Evolutionary conservation across 2,113 vertebrate genomes (phyloP).

Genomic region (Gallinago jamesoni): DNA sequence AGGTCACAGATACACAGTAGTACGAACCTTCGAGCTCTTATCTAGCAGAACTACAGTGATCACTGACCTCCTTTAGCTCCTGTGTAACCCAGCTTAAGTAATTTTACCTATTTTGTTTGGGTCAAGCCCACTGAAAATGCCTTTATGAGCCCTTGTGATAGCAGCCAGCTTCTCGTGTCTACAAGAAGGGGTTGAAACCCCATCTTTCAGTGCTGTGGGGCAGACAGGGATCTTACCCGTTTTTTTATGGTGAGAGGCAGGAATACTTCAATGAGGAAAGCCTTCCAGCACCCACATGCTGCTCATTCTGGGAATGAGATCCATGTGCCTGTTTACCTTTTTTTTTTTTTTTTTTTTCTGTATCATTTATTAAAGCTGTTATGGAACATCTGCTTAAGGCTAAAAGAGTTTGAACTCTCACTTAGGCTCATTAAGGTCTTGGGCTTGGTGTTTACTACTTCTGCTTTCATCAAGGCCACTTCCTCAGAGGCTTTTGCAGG

Average conservation of each 20-base stretch:
- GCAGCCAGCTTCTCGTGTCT: not conserved
- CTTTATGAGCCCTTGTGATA: not conserved
- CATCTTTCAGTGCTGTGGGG: not conserved
- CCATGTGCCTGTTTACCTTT: not conserved
- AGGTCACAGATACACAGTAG: not conserved
- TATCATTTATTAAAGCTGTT: slow-evolving; percentile 22
- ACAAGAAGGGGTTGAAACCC: not conserved
- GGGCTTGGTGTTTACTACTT: not conserved
- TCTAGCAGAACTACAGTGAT: not conserved
- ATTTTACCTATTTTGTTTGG: not conserved
- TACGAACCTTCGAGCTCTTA: not conserved
- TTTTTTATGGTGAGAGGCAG: not conserved
- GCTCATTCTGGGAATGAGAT: not conserved
- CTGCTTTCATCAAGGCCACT: slow-evolving; percentile 7
- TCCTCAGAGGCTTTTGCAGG: slow-evolving; percentile 10
- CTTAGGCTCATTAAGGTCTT: slow-evolving; percentile 16
- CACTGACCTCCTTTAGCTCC: not conserved
- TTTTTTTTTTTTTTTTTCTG: not conserved
- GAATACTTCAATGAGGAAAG: not conserved
- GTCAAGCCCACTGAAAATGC: not conserved
- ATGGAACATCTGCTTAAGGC: slow-evolving; percentile 10
- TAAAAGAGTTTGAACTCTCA: slow-evolving; percentile 23
- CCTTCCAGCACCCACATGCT: not conserved
- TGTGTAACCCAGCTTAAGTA: not conserved
- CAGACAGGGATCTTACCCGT: not conserved